These are phyloP conservation scores for Gymnorhina tibicen DNA, from an alignment of 2,113 vertebrate species.

Conservation along the genomic window DNA sequence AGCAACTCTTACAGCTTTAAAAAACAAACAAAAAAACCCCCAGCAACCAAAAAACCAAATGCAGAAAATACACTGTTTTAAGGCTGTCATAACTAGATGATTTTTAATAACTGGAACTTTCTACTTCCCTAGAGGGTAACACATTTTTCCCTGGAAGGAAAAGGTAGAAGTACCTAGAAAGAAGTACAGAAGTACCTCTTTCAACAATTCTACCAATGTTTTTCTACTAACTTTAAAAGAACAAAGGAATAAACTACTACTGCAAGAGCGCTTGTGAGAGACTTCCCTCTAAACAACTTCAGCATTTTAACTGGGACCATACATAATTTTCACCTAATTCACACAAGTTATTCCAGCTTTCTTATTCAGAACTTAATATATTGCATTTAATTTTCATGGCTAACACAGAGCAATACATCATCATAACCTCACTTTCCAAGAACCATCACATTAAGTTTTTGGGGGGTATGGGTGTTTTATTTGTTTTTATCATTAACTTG, in stretches of 20 bases:
- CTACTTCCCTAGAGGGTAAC: background rate
- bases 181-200: background rate
- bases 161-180: too few relatives aligned
- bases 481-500: background rate
- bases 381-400: background rate
- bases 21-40: background rate
- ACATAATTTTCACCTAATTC: background rate
- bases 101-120: background rate
- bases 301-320: background rate
- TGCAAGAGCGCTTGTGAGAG: background rate
- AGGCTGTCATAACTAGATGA: background rate
- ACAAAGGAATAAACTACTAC: background rate
- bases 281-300: background rate
- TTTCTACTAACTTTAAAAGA: background rate
- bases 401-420: background rate
- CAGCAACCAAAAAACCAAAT: background rate
- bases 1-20: background rate
- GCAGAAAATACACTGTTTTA: background rate
- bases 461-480: accelerated
- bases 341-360: background rate
- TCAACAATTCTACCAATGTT: background rate
- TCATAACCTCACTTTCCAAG: background rate
- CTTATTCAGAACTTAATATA: background rate
- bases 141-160: background rate
- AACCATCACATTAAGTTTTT: background rate